phyloP scores from a whole-genome alignment of 2,888 invertebrate genomes.

The Cantharis rustica region DNA sequence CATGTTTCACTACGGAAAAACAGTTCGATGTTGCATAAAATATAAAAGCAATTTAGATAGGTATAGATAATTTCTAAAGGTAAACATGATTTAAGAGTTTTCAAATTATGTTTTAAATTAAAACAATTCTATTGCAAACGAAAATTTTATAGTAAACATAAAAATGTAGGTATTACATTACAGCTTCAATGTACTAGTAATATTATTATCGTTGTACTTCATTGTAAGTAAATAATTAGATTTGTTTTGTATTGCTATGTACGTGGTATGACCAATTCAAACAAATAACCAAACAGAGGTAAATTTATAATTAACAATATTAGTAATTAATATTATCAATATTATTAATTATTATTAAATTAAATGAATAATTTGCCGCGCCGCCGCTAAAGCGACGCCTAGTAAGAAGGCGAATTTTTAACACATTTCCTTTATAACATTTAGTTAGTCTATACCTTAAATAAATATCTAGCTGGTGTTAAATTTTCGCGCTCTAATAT shows the following conservation, averaged over 20 bases:
- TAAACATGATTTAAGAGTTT: background rate
- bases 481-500: too few species aligned
- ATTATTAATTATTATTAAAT: too few species aligned
- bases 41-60: conserved; percentile 27
- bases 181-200: too few species aligned
- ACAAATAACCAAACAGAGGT: background rate
- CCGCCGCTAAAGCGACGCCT: too few species aligned
- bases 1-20: conserved; percentile 6
- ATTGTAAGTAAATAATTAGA: background rate
- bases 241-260: background rate
- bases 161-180: background rate
- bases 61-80: conserved; percentile 20
- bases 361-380: too few species aligned
- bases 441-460: too few species aligned
- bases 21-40: conserved; percentile 27
- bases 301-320: background rate
- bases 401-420: too few species aligned
- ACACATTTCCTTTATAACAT: too few species aligned
- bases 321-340: too few species aligned
- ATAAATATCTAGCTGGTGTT: too few species aligned
- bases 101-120: background rate
- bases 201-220: background rate
- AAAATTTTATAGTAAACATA: background rate
- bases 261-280: background rate
- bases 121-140: background rate